Evolutionary conservation across 2,797 vertebrate genomes (phyloP).

Genomic region (Semaprochilodus insignis): DNA sequence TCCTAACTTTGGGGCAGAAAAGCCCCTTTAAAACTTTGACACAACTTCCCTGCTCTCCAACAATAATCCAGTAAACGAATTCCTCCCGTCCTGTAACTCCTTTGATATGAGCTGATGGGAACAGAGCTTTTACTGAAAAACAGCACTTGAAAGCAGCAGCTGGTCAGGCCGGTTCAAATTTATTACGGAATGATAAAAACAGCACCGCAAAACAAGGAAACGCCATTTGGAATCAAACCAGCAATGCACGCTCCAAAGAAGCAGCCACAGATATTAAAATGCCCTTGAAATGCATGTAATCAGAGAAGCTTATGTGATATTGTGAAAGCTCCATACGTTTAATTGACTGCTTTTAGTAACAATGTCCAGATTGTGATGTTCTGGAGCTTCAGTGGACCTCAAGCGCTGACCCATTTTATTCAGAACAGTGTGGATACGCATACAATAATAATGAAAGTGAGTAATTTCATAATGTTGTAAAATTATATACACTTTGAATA

Average conservation of each 20-base stretch:
- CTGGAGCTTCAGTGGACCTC: not conserved
- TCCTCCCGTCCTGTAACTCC: not conserved
- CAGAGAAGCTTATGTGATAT: not conserved
- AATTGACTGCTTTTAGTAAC: not conserved
- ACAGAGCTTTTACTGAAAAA: not conserved
- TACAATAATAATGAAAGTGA: not conserved
- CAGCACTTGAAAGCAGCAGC: not conserved
- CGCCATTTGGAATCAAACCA: not conserved
- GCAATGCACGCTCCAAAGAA: not conserved
- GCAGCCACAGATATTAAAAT: not conserved
- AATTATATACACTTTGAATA: not conserved
- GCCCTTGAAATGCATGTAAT: not conserved
- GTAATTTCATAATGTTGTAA: not conserved
- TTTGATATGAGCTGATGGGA: not conserved
- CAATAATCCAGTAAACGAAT: slow-evolving; percentile 1
- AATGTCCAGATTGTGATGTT: not conserved
- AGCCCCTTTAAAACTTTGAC: not conserved
- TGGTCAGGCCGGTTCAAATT: not conserved
- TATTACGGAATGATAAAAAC: not conserved
- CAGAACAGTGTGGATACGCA: not conserved
- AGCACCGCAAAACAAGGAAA: not conserved
- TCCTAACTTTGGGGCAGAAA: no score
- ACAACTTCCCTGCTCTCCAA: not conserved
- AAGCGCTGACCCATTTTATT: not conserved
- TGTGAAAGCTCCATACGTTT: not conserved